Evolutionary conservation across 2,888 invertebrate species (phyloP).

Genomic region (Papilio elwesi): DNA sequence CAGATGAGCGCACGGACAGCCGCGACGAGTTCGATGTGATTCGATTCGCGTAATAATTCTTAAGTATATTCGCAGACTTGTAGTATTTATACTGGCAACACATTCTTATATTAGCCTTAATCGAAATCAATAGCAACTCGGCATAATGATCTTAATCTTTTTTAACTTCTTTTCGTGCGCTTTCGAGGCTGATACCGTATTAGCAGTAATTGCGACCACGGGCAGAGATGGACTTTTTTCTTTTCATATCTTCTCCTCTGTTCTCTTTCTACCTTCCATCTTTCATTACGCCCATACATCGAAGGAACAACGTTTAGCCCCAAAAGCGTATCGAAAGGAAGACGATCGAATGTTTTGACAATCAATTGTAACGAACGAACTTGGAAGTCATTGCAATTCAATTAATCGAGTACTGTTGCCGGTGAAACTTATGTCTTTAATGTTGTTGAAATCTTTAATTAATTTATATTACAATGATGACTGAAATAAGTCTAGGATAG

Average conservation of each 20-base stretch:
- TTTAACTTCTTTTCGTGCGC: neutral
- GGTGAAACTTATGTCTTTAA: neutral
- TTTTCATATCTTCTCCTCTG: neutral
- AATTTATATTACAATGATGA: conserved; percentile 17
- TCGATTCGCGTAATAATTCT: neutral
- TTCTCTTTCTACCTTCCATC: neutral
- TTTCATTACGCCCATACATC: too few species aligned
- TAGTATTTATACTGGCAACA: neutral
- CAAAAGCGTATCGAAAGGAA: conserved; percentile 5
- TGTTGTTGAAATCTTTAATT: neutral
- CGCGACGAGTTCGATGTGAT: too few species aligned
- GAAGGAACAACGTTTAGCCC: neutral
- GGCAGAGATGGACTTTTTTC: neutral
- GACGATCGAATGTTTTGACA: neutral
- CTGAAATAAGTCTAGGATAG: conserved; percentile 2
- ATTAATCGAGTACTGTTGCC: neutral
- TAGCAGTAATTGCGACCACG: neutral
- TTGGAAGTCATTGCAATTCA: too few species aligned
- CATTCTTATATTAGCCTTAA: too few species aligned
- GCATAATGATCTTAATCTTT: neutral
- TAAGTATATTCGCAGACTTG: conserved; percentile 4
- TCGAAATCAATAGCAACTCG: too few species aligned
- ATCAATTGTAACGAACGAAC: too few species aligned
- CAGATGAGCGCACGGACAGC: too few species aligned
- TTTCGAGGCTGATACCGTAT: conserved; percentile 1